Evolutionary conservation across 2,888 invertebrate species (phyloP), one percentile per base, ranked within the genome.

Genomic region (Hipparchia sbordonii): DNA sequence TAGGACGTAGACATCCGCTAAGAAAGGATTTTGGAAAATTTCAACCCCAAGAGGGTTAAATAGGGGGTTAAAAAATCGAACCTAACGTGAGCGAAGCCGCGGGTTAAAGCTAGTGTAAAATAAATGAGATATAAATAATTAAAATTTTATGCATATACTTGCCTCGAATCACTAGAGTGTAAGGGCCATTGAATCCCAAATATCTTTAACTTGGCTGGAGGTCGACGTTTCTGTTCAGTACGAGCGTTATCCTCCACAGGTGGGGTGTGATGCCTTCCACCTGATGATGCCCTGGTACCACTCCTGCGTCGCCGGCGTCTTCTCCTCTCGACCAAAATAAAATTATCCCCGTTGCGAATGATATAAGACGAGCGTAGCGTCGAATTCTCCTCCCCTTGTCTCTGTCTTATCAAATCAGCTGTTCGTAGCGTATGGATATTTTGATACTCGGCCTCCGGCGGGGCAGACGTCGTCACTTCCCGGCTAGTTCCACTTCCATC

Each of bases 141-240:
- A 62, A 9, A 13, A 46, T 8, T 6, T 23, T 48, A 51, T 46
- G 9, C n/a, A 56, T 13, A 39, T 2, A 72, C 82, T 84, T 83
- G 92, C 94, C 94, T 91, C 60, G 93, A 89, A 80, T 94, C 94
- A 81, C 92, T 91, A 72, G 94, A 93, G 82, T 94, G 94, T 82
- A 94, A 82, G 12, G 94, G 94, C 94, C 94, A 94, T 86, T 94
- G 94, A 78, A 94, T 94, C 9, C 94, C 94, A 77, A 94, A 94
- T 77, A 94, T 87, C 82, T 94, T 93, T 79, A 94, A 79, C 45
- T 93, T 87, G 51, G 93, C 87, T n/a, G 94, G 94, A 60, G 94
- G 94, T 23, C 93, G 86, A 0, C 93, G 89, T 78, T 93, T 93
- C 78, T 90, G 92, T 76, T 93, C 93, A 1, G 91, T 83, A 1